Conservation (phyloP, 2,797 vertebrate species). For the Hoplostethus atlanticus region DNA sequence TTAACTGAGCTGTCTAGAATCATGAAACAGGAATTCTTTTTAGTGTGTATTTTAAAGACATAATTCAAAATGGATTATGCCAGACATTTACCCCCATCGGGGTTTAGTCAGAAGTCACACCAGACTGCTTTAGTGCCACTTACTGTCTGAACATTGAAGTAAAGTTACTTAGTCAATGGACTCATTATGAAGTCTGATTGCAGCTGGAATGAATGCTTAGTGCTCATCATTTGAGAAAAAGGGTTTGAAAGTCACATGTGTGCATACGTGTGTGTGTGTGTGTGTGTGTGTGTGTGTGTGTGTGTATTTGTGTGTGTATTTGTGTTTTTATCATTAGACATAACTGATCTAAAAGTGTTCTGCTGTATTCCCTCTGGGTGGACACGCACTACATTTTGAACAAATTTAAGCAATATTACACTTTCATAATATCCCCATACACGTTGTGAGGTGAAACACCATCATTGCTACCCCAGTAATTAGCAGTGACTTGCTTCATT, state of each 20-base stretch:
- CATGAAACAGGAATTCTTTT: neutral
- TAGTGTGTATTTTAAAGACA: too few relatives aligned
- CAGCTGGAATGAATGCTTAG: constrained; percentile 46
- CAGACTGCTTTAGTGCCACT: constrained; percentile 30
- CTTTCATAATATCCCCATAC: constrained; percentile 19
- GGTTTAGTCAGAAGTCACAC: constrained; percentile 21
- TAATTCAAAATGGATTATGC: constrained; percentile 15
- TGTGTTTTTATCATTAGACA: constrained; percentile 55
- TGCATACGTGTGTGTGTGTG: constrained; percentile 22
- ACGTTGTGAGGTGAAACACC: constrained; percentile 23
- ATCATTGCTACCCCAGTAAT: constrained; percentile 12
- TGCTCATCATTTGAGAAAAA: constrained; percentile 51
- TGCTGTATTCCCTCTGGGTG: constrained; percentile 35
- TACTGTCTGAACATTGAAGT: constrained; percentile 41
- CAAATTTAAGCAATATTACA: constrained; percentile 67
- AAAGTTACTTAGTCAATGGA: constrained; percentile 48
- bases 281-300: constrained; percentile 14
- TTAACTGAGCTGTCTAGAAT: neutral
- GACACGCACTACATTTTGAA: constrained; percentile 42
- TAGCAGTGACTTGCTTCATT: constrained; percentile 29
- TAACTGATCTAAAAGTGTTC: constrained; percentile 52
- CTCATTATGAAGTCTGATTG: constrained; percentile 64
- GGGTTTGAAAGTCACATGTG: constrained; percentile 31
- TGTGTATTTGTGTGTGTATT: constrained; percentile 19
- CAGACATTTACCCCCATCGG: constrained; percentile 13